Evolutionary conservation across 1,140 invertebrate species (phyloP).

Genomic region (Ips typographus): DNA sequence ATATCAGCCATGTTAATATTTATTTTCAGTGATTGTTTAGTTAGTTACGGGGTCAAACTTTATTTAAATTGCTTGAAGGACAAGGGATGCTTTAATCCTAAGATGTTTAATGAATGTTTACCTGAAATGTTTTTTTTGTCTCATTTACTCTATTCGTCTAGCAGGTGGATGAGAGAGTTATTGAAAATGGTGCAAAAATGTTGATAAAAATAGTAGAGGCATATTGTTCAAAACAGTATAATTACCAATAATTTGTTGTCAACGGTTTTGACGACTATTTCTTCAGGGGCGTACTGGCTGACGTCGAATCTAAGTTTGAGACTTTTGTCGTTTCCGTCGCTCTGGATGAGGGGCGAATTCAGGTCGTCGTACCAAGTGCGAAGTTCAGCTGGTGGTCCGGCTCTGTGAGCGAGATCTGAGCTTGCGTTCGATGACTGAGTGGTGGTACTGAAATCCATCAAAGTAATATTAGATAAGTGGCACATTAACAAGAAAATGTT

Average conservation of each 20-base stretch:
- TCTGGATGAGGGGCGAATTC: slow-evolving; percentile 88
- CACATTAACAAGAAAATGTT: too few species aligned
- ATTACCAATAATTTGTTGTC: slow-evolving; percentile 92
- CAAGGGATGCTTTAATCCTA: too few species aligned
- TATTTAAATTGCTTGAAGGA: too few species aligned
- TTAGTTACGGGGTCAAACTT: too few species aligned
- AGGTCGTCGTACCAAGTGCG: slow-evolving; percentile 74
- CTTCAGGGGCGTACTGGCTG: slow-evolving; percentile 90
- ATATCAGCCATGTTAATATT: too few species aligned
- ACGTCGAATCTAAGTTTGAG: slow-evolving; percentile 92
- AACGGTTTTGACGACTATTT: slow-evolving; percentile 95
- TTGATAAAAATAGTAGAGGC: too few species aligned
- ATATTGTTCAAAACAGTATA: slow-evolving; percentile 39
- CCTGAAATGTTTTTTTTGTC: neutral
- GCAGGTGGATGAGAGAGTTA: too few species aligned
- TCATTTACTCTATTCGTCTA: neutral
- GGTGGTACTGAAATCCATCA: slow-evolving; percentile 58
- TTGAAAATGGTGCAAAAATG: too few species aligned
- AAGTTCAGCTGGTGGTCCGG: slow-evolving; percentile 51
- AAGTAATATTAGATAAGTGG: slow-evolving; percentile 13
- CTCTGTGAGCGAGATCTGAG: slow-evolving; percentile 57
- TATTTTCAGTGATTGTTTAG: too few species aligned
- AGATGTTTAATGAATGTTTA: neutral
- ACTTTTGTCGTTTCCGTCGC: slow-evolving; percentile 86
- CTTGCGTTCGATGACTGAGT: slow-evolving; percentile 57